Percentiles rank a stretch among this genome's conserved stretches.
These are phyloP conservation scores for Gymnarchus niloticus DNA, from an alignment of 2,113 vertebrate genomes.

Conservation along the genomic window DNA sequence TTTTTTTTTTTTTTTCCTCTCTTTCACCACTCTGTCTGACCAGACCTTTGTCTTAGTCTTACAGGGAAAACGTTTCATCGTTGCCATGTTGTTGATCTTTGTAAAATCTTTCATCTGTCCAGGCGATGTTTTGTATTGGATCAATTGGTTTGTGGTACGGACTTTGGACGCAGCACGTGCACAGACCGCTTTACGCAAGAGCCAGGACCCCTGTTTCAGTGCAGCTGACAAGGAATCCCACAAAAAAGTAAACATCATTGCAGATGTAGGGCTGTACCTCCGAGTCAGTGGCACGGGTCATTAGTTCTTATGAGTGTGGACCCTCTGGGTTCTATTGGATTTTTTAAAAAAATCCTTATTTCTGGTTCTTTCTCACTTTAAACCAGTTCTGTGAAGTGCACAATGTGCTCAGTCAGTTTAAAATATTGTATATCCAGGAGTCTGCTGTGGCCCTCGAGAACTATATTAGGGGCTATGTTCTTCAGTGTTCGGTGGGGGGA, in stretches of 20 bases:
- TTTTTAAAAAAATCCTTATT: not conserved
- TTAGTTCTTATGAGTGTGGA: not conserved
- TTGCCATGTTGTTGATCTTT: conserved; percentile 1
- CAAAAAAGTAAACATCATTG: not conserved
- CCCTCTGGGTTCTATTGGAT: not conserved
- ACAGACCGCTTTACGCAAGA: not conserved
- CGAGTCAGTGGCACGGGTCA: not conserved
- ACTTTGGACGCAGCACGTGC: not conserved
- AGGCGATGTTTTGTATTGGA: not conserved
- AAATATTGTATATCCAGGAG: conserved; percentile 19
- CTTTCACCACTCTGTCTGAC: not conserved
- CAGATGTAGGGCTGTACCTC: not conserved
- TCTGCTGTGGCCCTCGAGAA: conserved; percentile 14
- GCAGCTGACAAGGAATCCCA: not conserved
- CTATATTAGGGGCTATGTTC: conserved; percentile 5
- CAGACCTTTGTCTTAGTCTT: not conserved
- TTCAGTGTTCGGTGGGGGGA: conserved; percentile 16
- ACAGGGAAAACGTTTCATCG: not conserved
- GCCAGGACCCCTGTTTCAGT: not conserved
- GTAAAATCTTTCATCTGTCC: not conserved
- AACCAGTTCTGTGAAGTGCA: conserved; percentile 13
- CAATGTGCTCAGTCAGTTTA: conserved; percentile 9
- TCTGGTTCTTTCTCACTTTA: not conserved
- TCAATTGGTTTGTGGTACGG: not conserved
- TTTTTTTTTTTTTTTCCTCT: not conserved